These are phyloP conservation scores for Smittia sp. DNA, from an alignment of 2,888 invertebrate genomes.

Conservation along the genomic window DNA sequence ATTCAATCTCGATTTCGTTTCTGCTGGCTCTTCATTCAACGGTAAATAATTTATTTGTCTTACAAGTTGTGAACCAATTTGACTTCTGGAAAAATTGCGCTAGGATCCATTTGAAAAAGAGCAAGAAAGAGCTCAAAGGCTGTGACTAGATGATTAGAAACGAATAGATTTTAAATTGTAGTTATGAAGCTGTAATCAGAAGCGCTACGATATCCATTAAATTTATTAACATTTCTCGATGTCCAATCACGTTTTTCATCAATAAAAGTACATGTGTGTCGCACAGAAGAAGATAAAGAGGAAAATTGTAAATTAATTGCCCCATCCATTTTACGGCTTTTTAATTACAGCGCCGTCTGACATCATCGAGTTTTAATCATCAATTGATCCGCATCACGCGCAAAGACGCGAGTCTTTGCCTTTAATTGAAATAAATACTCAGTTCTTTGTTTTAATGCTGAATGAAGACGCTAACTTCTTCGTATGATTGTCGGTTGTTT, in stretches of 20 bases:
- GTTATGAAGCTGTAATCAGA: conserved; percentile 9
- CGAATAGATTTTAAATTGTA: neutral
- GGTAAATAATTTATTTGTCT: neutral
- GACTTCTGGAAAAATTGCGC: neutral
- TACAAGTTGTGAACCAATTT: neutral
- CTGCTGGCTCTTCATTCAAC: neutral
- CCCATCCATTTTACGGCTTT: neutral
- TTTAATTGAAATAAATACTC: neutral
- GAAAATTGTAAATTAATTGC: neutral
- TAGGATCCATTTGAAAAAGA: neutral
- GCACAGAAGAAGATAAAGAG: neutral
- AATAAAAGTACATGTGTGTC: neutral
- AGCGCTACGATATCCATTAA: conserved; percentile 31
- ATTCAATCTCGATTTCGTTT: neutral
- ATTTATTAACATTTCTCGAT: conserved; percentile 20
- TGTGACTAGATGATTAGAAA: conserved; percentile 5
- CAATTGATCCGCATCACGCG: too few species aligned
- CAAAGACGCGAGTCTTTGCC: too few species aligned
- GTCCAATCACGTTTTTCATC: neutral
- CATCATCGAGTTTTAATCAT: too few species aligned
- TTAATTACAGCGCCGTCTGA: neutral
- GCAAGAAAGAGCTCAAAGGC: neutral
- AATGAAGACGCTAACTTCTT: neutral
- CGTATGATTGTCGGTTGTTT: neutral
- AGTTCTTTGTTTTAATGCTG: neutral